Base-by-base conservation (phyloP, 2,797 vertebrate species). In the Thalassophryne amazonica region DNA sequence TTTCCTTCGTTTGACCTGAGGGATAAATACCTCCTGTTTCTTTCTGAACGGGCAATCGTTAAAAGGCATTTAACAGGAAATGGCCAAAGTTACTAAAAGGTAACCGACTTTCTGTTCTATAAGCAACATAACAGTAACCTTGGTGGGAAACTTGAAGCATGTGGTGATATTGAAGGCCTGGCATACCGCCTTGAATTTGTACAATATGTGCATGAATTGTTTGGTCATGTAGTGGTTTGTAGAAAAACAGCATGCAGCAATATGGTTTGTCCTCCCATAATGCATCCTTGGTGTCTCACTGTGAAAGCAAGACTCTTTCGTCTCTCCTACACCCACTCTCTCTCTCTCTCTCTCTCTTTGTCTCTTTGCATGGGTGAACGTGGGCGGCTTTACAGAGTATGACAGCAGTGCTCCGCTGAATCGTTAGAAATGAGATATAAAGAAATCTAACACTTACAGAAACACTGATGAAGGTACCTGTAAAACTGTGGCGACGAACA, bases 321-420 rank as follows among this genome's bases (percentile, higher is more conserved):
- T 65, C 74, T 69, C 64, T 75, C 68, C 75, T 65, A 65, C 75
- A 68, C 77, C 75, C 73, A 72, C 81, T 74, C 73, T 50, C 57
- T 48, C 57, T 53, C 57, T 67, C 61, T 43, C 50, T 55, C 66
- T 39, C 25, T 51, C 46, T 25, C 35, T 41, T 31, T 38, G 31
- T 42, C 29, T 15, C 48, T 49, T 40, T 10, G 77, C 75, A 53
- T 86, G 87, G 86, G 83, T 78, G 86, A 84, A 76, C 74, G 88
- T 89, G 84, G 88, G 88, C 60, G 87, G 80, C 72, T 63, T 73
- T 68, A 59, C 73, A 68, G 81, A 83, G 81, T 80, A 77, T 89
- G 81, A 73, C 87, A 86, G 81, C 78, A 68, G 66, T 46, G 69
- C 84, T 75, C 76, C 80, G 78, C 73, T 86, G 80, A 84, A 84